Evolutionary conservation across 1,140 invertebrate species (phyloP), one percentile per base, ranked within the genome.

Genomic region (Apis cerana): DNA sequence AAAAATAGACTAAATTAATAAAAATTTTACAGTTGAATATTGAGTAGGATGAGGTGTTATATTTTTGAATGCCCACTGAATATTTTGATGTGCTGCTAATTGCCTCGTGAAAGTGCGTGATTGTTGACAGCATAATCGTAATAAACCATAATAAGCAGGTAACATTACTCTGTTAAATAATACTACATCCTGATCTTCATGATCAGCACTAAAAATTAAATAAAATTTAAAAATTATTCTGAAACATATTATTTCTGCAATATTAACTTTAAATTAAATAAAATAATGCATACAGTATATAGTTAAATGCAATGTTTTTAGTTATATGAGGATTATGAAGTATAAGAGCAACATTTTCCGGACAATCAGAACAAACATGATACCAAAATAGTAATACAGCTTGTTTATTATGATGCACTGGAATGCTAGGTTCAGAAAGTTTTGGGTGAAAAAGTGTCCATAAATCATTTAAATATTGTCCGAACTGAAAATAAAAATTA

Each of bases 231-330:
- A 80, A 76, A 67, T 11, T 4, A 10, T 61, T 10, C 48, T 68
- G 0, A 1, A 3, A 56, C 21, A 11, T 15, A 19, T 4, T 58
- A 2, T 33, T 17, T 1, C 5, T 17, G 9, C 8, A 48, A 33
- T 54, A 4, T 5, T 43, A 43, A 43, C 5, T 43, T 43, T 43
- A 7, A 43, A 43, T 43, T 43, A 48, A 54, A 62, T 0, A 71
- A 62, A 67, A 54, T 13, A 19, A 54, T 77, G 96, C 97, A 97
- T 95, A 98, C 97, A 99, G 94, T 92, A 99, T 99, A 92, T 99
- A 99, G 94, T 99, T 99, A 95, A 99, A 99, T 87, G 98, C 98
- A 93, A 99, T 98, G 91, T 99, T 98, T 93, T 98, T 99, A 81
- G 95, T 97, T 85, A 98, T 97, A 91, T 96, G 96, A 84, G 95